Conservation (phyloP, 2,888 invertebrate genomes). For the Mythimna pallens region DNA sequence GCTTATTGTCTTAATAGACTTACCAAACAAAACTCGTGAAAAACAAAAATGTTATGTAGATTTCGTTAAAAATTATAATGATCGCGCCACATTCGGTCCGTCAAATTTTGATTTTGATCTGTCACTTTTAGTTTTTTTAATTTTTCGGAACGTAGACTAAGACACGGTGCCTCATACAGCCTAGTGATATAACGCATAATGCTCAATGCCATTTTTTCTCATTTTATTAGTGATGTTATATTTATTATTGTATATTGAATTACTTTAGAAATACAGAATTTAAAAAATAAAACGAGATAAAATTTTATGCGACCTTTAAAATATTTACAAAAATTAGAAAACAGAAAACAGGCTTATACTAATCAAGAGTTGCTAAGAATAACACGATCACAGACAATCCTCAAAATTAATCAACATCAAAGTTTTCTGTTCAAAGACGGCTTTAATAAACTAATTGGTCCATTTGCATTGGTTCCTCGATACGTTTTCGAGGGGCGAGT, state of each 20-base stretch:
- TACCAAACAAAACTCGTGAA: neutral
- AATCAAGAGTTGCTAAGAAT: neutral
- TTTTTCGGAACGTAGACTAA: neutral
- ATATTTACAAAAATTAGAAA: neutral
- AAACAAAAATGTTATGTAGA: neutral
- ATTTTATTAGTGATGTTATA: neutral
- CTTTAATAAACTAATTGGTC: slow-evolving; percentile 68
- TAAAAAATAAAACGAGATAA: too few relatives aligned
- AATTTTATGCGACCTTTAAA: too few relatives aligned
- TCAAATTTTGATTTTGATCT: neutral
- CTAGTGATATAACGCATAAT: neutral
- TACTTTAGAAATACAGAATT: neutral
- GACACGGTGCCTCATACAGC: neutral
- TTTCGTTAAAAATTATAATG: neutral
- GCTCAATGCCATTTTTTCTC: neutral
- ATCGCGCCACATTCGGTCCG: too few relatives aligned
- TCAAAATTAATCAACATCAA: slow-evolving; percentile 11
- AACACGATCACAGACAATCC: slow-evolving; percentile 4
- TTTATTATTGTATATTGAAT: neutral
- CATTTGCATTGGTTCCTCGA: slow-evolving; percentile 64
- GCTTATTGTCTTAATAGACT: neutral
- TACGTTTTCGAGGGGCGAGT: slow-evolving; percentile 62
- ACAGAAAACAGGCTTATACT: neutral
- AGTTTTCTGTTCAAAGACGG: slow-evolving; percentile 34
- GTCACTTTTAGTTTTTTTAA: neutral